phyloP scores from a whole-genome alignment of 2,113 vertebrate genomes.

The Dissostichus mawsoni region DNA sequence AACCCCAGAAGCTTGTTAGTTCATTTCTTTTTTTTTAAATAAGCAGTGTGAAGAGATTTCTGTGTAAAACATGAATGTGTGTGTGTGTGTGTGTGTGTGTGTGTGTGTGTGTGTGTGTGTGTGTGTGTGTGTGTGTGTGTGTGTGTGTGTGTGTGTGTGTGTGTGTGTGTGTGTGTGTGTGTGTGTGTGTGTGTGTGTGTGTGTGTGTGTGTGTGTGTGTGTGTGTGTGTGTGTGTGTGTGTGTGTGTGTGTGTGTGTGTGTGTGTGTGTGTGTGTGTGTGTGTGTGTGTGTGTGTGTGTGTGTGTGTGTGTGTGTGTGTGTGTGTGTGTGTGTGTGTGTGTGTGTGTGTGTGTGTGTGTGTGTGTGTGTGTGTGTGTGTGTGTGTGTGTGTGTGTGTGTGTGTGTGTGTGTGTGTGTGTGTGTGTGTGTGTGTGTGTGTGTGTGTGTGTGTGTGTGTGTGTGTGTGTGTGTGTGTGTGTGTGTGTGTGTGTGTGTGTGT shows the following conservation, averaged over 20 bases:
- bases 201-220: background rate
- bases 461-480: slow-evolving; percentile 14
- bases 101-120: no score
- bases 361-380: no score
- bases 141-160: no score
- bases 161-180: no score
- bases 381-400: background rate
- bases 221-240: slow-evolving; percentile 25
- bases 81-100: no score
- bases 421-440: slow-evolving; percentile 31
- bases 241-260: slow-evolving; percentile 36
- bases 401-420: slow-evolving; percentile 37
- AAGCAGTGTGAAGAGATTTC: slow-evolving; percentile 28
- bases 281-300: slow-evolving; percentile 33
- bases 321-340: slow-evolving; percentile 33
- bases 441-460: slow-evolving; percentile 27
- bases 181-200: slow-evolving; percentile 17
- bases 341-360: no score
- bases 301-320: slow-evolving; percentile 9
- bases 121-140: no score
- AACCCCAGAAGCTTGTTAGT: slow-evolving; percentile 23
- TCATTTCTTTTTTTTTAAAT: background rate
- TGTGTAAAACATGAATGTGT: slow-evolving; percentile 37
- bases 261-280: slow-evolving; percentile 33
- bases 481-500: slow-evolving; percentile 30